These are phyloP conservation scores for Poicephalus gulielmi DNA, from an alignment of 2,113 vertebrate species.

Conservation along the genomic window DNA sequence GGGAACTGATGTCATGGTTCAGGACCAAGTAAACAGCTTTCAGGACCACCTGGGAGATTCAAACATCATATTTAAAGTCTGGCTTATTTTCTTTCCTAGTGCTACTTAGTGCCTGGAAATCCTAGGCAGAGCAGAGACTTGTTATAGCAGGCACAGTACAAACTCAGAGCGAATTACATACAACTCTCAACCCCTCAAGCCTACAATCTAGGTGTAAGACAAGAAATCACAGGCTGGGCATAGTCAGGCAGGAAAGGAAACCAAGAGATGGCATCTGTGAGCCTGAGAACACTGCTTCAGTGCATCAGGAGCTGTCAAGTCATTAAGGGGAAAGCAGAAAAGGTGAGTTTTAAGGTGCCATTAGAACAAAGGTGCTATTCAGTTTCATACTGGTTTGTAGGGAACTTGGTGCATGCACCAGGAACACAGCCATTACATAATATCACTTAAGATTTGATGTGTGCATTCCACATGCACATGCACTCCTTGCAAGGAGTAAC, in stretches of 20 bases:
- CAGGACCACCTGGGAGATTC: conserved; percentile 83
- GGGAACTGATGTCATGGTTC: conserved; percentile 95
- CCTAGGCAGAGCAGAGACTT: neutral
- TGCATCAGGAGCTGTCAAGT: neutral
- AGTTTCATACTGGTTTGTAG: neutral
- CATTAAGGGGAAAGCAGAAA: neutral
- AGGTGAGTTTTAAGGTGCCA: conserved; percentile 24
- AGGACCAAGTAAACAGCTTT: conserved; percentile 95
- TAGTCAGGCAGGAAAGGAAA: conserved; percentile 32
- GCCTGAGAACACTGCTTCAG: neutral
- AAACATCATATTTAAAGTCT: neutral
- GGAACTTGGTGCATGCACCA: conserved; percentile 25
- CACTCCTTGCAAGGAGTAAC: neutral
- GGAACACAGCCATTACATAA: neutral
- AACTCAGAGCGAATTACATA: neutral
- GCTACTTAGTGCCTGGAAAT: neutral
- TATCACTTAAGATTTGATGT: neutral
- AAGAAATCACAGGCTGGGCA: neutral
- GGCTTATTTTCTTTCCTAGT: neutral
- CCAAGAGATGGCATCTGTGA: conserved; percentile 14
- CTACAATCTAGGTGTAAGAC: neutral
- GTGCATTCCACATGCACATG: conserved; percentile 59
- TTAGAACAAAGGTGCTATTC: conserved; percentile 6
- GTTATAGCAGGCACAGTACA: neutral
- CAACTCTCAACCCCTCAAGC: neutral